These are phyloP conservation scores for Manduca sexta DNA, from an alignment of 1,140 invertebrate species.

Conservation along the genomic window DNA sequence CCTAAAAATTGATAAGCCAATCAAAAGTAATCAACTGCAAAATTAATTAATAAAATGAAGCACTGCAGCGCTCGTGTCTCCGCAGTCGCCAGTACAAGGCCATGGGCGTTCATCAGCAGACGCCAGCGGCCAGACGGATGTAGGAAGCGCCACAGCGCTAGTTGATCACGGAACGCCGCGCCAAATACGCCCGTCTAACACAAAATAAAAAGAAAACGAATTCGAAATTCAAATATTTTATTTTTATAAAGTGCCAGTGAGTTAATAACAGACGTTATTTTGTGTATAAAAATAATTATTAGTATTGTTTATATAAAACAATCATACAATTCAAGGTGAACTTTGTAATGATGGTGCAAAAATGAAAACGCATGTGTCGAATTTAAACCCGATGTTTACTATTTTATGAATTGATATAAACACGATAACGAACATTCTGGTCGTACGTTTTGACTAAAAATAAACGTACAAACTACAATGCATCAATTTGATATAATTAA, in stretches of 20 bases:
- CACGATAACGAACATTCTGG: too few relatives aligned
- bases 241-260: not conserved
- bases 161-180: slow-evolving; percentile 22
- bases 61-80: slow-evolving; percentile 14
- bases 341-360: not conserved
- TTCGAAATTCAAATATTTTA: slow-evolving; percentile 8
- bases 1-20: too few relatives aligned
- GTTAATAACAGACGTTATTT: too few relatives aligned
- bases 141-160: slow-evolving; percentile 28
- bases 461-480: slow-evolving; percentile 14
- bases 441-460: slow-evolving; percentile 6
- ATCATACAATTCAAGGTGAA: too few relatives aligned
- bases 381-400: not conserved
- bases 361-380: not conserved
- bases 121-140: too few relatives aligned
- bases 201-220: slow-evolving; percentile 3
- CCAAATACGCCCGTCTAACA: slow-evolving; percentile 9
- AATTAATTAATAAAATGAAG: slow-evolving; percentile 29
- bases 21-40: slow-evolving; percentile 15
- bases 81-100: slow-evolving; percentile 25
- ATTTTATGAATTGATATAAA: too few relatives aligned
- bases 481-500: slow-evolving; percentile 27
- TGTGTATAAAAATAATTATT: too few relatives aligned
- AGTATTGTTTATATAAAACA: too few relatives aligned
- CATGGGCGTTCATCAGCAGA: slow-evolving; percentile 20